These are phyloP conservation scores for Napeogenes sylphis DNA, from an alignment of 2,888 invertebrate species.

Conservation along the genomic window DNA sequence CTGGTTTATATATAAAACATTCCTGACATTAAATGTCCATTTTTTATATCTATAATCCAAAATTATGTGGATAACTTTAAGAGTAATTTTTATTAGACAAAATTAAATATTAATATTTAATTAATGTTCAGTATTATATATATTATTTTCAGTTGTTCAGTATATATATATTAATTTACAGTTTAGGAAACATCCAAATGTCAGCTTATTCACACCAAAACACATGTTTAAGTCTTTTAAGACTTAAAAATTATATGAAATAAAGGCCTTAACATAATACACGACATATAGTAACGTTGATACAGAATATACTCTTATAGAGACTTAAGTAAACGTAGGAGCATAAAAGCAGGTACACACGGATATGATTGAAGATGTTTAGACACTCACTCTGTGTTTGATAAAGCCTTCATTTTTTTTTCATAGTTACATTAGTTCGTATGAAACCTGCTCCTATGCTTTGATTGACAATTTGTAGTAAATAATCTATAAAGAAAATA, in stretches of 20 bases:
- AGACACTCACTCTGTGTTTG: too few relatives aligned
- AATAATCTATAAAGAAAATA: background rate
- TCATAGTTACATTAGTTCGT: too few relatives aligned
- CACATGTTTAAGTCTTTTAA: conserved; percentile 15
- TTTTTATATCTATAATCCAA: too few relatives aligned
- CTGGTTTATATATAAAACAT: background rate
- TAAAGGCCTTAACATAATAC: conserved; percentile 21
- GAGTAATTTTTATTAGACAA: too few relatives aligned
- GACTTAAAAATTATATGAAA: conserved; percentile 10
- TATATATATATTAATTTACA: too few relatives aligned
- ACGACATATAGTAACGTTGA: conserved; percentile 24
- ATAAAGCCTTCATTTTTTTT: too few relatives aligned
- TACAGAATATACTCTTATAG: conserved; percentile 5
- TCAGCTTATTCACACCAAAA: conserved; percentile 13
- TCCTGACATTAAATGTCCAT: too few relatives aligned
- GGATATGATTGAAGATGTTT: conserved; percentile 1
- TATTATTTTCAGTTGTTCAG: too few relatives aligned
- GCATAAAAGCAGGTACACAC: conserved; percentile 2
- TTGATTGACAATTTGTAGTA: conserved; percentile 18
- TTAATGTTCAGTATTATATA: too few relatives aligned
- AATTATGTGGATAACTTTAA: too few relatives aligned
- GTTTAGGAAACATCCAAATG: conserved; percentile 8
- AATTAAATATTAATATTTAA: too few relatives aligned
- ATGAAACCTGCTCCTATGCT: conserved; percentile 9
- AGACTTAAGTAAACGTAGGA: conserved; percentile 5